Base-by-base conservation (phyloP, 2,888 invertebrate species). In the Omphaloscelis lunosa region DNA sequence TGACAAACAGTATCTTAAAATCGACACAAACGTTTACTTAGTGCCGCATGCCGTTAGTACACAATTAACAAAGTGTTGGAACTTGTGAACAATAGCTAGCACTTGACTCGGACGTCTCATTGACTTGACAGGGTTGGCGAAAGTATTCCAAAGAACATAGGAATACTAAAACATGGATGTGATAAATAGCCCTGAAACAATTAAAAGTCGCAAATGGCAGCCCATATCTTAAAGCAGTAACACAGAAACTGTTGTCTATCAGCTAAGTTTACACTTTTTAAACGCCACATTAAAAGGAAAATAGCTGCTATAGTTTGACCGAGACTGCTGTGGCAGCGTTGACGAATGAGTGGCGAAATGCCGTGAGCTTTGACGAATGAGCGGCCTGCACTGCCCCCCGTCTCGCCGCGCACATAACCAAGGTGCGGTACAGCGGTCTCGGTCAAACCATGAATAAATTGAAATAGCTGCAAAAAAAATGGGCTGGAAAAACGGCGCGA, bases 41-140 rank as follows among this genome's bases (percentile, higher is more conserved):
- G 58, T 56, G n/a, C 45, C 11, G 53, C 66, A 61, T 56, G 29
- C 39, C 12, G 53, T 69, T 56, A 70, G 85, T 81, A 71, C 61
- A 81, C 66, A 83, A 84, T 85, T 85, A 83, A 67, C 71, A 71
- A 63, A 81, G 51, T 63, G 85, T 51, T 67, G 66, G 45, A 58
- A 75, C 69, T 48, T 62, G 66, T 34, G 69, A 81, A 83, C 83
- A 83, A 83, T 83, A 68, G 83, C 72, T 85, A 76, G 34, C 76
- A 48, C 72, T 83, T 81, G 85, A 83, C 58, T 85, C 85, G 70
- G 77, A 56, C 67, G 70, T 63, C 62, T 70, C 41, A 41, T 77
- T 76, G 62, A 62, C 29, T 51, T 45, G 41, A 0, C 45, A 83
- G 82, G 85, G 83, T 15, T 83, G 82, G 27, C 82, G 41, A 53